Percentiles rank a stretch among this genome's conserved stretches.
These are phyloP conservation scores for Amphilophus citrinellus DNA, from an alignment of 2,113 vertebrate genomes.

Conservation along the genomic window DNA sequence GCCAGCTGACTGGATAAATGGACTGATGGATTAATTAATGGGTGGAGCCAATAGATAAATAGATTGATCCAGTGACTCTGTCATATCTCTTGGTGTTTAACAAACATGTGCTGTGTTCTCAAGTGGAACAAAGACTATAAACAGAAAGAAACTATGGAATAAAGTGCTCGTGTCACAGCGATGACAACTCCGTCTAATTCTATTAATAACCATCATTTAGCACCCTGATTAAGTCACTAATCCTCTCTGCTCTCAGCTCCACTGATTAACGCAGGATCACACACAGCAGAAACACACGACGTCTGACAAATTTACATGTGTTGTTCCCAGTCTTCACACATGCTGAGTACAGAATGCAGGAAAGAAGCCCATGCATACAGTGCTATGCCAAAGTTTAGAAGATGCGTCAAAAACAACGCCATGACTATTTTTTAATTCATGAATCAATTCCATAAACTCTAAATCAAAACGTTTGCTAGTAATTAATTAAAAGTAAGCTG, in stretches of 20 bases:
- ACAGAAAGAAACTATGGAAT: slow-evolving; percentile 9
- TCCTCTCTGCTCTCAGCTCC: slow-evolving; percentile 18
- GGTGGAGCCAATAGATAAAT: not conserved
- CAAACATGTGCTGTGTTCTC: not conserved
- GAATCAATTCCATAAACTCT: not conserved
- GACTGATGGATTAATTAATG: not conserved
- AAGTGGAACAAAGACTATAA: not conserved
- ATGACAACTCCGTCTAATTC: slow-evolving; percentile 24
- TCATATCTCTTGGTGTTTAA: not conserved
- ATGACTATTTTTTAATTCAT: not conserved
- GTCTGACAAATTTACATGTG: not conserved
- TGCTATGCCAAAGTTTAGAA: not conserved
- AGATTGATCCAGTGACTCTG: not conserved
- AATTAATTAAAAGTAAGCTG: too few relatives aligned
- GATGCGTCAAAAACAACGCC: not conserved
- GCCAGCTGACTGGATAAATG: not conserved
- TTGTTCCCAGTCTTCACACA: not conserved
- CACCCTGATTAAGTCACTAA: slow-evolving; percentile 44
- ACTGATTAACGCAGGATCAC: slow-evolving; percentile 28
- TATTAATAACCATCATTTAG: slow-evolving; percentile 45
- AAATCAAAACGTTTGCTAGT: not conserved
- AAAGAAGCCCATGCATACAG: not conserved
- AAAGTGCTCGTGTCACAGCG: not conserved
- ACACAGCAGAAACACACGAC: not conserved
- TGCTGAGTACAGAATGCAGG: not conserved